A percentile compares a stretch with the other conserved stretches of the same genome.
These are phyloP conservation scores for Accipiter virgatus DNA, from an alignment of 2,113 vertebrate genomes.

Conservation along the genomic window DNA sequence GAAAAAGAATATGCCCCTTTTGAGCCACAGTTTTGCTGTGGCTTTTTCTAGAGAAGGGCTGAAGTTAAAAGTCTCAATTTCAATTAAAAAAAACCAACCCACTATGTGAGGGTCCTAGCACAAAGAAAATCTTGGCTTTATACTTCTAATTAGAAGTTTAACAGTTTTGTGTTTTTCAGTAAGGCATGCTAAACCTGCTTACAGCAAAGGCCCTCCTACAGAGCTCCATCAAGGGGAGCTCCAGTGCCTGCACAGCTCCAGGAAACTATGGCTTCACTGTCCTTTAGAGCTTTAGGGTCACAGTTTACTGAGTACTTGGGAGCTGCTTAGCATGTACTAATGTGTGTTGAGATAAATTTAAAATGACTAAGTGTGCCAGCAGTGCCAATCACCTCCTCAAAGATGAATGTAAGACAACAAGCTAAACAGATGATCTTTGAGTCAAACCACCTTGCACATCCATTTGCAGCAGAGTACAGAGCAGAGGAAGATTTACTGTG, in stretches of 20 bases:
- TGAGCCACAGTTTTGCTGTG: neutral
- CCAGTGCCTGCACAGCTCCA: neutral
- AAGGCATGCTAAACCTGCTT: fast-evolving
- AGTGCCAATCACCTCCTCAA: neutral
- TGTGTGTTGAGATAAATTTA: neutral
- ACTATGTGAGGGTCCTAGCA: neutral
- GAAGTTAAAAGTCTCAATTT: neutral
- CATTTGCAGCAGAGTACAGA: neutral
- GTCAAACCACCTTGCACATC: neutral
- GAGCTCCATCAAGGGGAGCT: neutral
- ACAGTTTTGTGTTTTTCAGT: neutral
- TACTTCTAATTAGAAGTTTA: neutral
- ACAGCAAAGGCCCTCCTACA: neutral
- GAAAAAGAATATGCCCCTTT: neutral
- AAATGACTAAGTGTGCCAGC: neutral
- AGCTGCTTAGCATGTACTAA: neutral
- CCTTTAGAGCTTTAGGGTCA: neutral
- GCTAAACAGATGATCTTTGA: neutral
- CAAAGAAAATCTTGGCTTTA: neutral
- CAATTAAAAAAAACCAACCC: neutral
- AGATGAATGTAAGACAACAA: neutral
- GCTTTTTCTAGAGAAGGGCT: neutral
- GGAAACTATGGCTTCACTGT: neutral
- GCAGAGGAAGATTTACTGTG: neutral
- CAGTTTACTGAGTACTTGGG: neutral